Percentiles rank a stretch among this genome's conserved stretches.
These are phyloP conservation scores for Zootermopsis nevadensis DNA, from an alignment of 2,888 invertebrate genomes.

Conservation along the genomic window DNA sequence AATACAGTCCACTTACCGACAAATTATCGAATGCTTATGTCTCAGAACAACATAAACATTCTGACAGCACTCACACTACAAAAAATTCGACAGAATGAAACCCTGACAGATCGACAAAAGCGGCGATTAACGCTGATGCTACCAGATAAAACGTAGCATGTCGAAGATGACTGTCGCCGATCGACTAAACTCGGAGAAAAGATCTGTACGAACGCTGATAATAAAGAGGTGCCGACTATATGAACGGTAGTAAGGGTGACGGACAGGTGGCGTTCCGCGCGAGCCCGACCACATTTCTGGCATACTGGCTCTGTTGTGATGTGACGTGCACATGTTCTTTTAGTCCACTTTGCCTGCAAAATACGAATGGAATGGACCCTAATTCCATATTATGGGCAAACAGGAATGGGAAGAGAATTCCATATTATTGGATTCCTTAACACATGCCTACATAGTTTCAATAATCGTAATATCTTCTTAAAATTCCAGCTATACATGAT, in stretches of 20 bases:
- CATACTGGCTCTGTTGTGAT: background rate
- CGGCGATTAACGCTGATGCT: too few species aligned
- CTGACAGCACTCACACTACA: too few species aligned
- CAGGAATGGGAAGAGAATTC: background rate
- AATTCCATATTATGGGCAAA: background rate
- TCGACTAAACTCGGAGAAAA: background rate
- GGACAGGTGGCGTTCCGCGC: background rate
- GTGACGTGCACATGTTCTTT: background rate
- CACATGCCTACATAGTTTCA: background rate
- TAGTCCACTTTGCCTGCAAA: background rate
- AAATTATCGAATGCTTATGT: too few species aligned
- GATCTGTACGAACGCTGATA: background rate
- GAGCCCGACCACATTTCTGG: background rate
- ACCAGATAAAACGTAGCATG: too few species aligned
- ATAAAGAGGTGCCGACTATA: background rate
- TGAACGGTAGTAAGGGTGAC: background rate
- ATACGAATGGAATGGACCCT: conserved; percentile 12
- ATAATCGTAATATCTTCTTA: background rate
- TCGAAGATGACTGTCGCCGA: too few species aligned
- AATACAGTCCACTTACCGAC: too few species aligned
- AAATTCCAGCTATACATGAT: background rate
- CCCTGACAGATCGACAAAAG: too few species aligned
- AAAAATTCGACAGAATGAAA: too few species aligned
- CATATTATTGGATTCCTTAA: background rate
- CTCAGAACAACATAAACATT: too few species aligned